A percentile compares a stretch with the other conserved stretches of the same genome.
Evolutionary conservation across 1,140 invertebrate genomes (phyloP).

Genomic region (Antheraea mylitta): DNA sequence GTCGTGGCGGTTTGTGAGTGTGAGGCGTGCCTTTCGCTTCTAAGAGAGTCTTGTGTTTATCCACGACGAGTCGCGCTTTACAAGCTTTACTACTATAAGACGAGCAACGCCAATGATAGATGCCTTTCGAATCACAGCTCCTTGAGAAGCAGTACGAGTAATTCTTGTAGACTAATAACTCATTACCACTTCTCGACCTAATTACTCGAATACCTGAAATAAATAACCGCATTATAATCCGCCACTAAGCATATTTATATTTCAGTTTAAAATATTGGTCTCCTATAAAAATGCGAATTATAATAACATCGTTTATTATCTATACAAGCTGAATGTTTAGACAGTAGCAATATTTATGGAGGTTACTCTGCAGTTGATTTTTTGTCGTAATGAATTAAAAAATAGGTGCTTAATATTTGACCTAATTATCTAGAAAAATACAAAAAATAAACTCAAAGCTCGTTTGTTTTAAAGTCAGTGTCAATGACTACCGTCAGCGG

Average conservation of each 20-base stretch:
- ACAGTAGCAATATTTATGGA: too few species aligned
- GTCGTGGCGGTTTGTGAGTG: not conserved
- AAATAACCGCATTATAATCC: not conserved
- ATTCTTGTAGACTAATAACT: constrained; percentile 6
- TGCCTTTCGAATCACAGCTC: not conserved
- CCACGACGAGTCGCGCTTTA: not conserved
- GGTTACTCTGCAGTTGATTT: too few species aligned
- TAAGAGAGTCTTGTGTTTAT: not conserved
- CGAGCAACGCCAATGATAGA: constrained; percentile 11
- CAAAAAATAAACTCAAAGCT: too few species aligned
- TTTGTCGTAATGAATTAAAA: too few species aligned
- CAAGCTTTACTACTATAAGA: constrained; percentile 13
- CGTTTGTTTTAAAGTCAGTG: too few species aligned
- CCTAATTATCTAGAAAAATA: too few species aligned
- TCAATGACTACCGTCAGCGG: too few species aligned
- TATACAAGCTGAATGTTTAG: too few species aligned
- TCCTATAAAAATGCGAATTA: too few species aligned
- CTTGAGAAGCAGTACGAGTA: constrained; percentile 8
- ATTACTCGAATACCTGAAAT: constrained; percentile 5
- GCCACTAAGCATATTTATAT: not conserved
- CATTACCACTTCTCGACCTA: constrained; percentile 9
- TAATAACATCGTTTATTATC: too few species aligned
- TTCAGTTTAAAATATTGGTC: too few species aligned
- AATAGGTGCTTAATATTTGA: too few species aligned
- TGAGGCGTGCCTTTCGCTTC: constrained; percentile 6